These are phyloP conservation scores for Phragmatobia fuliginosa DNA, from an alignment of 2,888 invertebrate genomes.

Conservation along the genomic window DNA sequence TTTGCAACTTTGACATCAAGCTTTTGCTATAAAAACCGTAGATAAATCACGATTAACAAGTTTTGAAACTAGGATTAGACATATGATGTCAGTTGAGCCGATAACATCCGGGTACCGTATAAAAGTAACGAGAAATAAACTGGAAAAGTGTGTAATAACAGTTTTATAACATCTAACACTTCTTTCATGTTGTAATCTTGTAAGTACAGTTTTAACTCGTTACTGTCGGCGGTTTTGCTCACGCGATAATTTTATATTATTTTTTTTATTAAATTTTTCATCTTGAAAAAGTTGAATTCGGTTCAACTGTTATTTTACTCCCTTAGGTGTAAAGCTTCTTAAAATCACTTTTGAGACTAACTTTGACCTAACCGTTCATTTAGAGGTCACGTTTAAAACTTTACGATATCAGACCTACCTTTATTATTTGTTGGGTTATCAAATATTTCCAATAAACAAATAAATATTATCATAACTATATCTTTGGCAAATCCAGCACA, in stretches of 20 bases:
- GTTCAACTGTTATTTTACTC: no score
- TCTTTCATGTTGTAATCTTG: neutral
- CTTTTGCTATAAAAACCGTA: neutral
- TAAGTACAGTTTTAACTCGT: neutral
- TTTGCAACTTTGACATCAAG: neutral
- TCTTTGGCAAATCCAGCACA: neutral
- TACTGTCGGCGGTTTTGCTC: no score
- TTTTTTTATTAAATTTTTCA: no score
- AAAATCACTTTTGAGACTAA: no score
- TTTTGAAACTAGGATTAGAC: slow-evolving; percentile 12
- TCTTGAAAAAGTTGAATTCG: no score
- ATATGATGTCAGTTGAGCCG: slow-evolving; percentile 4
- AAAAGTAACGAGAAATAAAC: slow-evolving; percentile 10
- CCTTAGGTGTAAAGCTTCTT: no score
- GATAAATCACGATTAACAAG: slow-evolving; percentile 7
- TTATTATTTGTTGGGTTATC: neutral
- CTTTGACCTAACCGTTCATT: no score
- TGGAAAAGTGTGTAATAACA: slow-evolving; percentile 6
- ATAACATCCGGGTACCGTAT: slow-evolving; percentile 10
- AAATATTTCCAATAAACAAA: neutral
- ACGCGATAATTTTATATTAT: no score
- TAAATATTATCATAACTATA: neutral
- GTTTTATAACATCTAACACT: neutral
- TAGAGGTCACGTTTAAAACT: neutral
- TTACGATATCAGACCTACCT: neutral